phyloP scores from a whole-genome alignment of 2,888 invertebrate genomes.

The Amiota mariae region DNA sequence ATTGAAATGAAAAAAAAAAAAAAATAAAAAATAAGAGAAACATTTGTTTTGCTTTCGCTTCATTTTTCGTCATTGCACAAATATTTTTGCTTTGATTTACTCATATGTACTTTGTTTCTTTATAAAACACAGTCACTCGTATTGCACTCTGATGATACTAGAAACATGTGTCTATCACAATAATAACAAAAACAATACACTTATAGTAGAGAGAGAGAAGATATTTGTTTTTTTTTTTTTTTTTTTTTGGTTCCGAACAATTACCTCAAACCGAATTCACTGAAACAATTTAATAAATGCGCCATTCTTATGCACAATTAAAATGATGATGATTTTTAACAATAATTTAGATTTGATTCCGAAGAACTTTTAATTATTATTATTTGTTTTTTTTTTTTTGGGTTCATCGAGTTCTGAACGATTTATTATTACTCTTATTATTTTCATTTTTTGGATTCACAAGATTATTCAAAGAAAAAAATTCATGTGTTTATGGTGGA shows the following conservation, averaged over 20 bases:
- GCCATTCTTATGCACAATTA: conserved; percentile 17
- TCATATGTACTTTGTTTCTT: neutral
- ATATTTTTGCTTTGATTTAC: conserved; percentile 4
- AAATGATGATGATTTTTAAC: neutral
- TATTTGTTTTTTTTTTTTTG: neutral
- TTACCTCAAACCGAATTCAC: conserved; percentile 28
- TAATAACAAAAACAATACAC: neutral
- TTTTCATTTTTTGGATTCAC: neutral
- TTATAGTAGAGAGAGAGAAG: too few species aligned
- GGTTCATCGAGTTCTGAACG: neutral
- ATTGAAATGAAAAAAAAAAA: too few species aligned
- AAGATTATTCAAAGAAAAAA: too few species aligned
- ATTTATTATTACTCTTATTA: conserved; percentile 20
- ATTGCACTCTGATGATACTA: conserved; percentile 2
- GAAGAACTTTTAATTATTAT: too few species aligned
- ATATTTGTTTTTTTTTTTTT: neutral
- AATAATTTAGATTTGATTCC: neutral
- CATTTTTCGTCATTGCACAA: neutral
- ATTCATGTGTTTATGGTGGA: too few species aligned
- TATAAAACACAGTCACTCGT: too few species aligned
- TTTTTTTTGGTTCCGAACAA: neutral
- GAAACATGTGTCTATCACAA: neutral
- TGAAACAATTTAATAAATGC: conserved; percentile 31
- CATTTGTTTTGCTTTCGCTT: neutral
- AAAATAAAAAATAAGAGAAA: neutral